Conservation (phyloP, 2,888 invertebrate species). For the Lutraria lutraria region DNA sequence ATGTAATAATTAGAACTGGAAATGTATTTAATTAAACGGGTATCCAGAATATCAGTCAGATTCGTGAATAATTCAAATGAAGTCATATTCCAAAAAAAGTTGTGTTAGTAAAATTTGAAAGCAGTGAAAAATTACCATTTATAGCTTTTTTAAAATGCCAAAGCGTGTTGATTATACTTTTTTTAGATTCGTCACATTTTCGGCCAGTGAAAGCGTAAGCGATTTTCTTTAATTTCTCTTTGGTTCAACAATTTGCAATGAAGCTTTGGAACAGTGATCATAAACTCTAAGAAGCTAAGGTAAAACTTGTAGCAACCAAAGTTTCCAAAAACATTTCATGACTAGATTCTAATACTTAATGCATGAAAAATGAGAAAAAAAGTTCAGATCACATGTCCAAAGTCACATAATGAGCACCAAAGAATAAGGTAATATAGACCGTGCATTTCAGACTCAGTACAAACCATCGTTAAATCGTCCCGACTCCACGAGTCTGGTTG, state of each 20-base stretch:
- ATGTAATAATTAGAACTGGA: neutral
- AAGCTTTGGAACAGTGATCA: neutral
- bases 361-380: no score
- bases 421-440: constrained; percentile 17
- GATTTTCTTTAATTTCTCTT: neutral
- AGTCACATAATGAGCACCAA: neutral
- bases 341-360: no score
- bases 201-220: neutral
- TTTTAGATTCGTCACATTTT: neutral
- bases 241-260: neutral
- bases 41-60: neutral
- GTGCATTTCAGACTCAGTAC: constrained; percentile 42
- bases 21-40: neutral
- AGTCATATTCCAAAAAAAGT: neutral
- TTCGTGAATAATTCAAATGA: neutral
- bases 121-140: neutral
- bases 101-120: neutral
- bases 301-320: no score
- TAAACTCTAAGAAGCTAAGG: no score
- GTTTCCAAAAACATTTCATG: no score
- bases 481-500: constrained; percentile 38
- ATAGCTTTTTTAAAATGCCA: neutral
- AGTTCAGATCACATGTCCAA: neutral
- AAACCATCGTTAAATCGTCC: constrained; percentile 65
- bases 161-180: neutral